Percentiles rank a stretch among this genome's conserved stretches.
phyloP scores from a whole-genome alignment of 2,888 invertebrate species.

The Aphodius granarius region DNA sequence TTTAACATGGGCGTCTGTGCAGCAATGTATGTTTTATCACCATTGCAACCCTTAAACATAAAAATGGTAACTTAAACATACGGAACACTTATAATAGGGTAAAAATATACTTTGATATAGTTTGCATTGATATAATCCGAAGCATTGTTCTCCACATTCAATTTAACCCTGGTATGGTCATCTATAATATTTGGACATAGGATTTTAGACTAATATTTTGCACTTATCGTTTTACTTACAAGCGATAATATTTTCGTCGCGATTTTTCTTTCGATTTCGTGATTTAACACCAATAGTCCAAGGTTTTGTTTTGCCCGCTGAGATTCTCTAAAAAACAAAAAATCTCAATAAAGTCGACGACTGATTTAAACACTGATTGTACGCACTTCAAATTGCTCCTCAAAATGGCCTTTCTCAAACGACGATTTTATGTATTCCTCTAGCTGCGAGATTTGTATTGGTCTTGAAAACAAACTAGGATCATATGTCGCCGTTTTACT shows the following conservation, averaged over 20 bases:
- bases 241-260: conserved; percentile 54
- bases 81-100: no score
- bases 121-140: conserved; percentile 60
- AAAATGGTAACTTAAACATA: neutral
- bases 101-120: conserved; percentile 52
- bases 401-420: conserved; percentile 9
- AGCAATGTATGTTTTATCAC: conserved; percentile 47
- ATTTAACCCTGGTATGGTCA: conserved; percentile 56
- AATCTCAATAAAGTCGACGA: neutral
- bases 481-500: neutral
- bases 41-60: conserved; percentile 43
- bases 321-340: conserved; percentile 45
- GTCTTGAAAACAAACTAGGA: neutral
- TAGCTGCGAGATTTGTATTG: neutral
- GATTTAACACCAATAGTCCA: conserved; percentile 49
- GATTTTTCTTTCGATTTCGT: conserved; percentile 54
- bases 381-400: conserved; percentile 12
- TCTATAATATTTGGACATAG: conserved; percentile 44
- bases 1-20: conserved; percentile 49
- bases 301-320: conserved; percentile 49
- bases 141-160: conserved; percentile 49
- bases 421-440: conserved; percentile 14
- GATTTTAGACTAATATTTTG: neutral
- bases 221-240: conserved; percentile 48
- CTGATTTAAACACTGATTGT: neutral